Conservation (phyloP, 2,797 vertebrate species). For the Siniperca obscura region DNA sequence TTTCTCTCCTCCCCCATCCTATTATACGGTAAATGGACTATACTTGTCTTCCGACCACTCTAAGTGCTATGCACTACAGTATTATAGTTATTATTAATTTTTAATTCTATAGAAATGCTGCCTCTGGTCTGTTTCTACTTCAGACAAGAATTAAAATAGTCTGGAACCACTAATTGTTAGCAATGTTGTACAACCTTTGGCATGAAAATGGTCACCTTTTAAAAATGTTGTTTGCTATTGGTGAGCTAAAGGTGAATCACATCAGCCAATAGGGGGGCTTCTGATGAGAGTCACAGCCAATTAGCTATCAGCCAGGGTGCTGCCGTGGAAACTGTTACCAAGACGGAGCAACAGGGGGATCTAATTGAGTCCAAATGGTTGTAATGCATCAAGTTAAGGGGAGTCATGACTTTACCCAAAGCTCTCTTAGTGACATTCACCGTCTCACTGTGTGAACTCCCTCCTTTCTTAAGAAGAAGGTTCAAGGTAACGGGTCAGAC, state of each 20-base stretch:
- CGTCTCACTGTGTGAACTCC: conserved; percentile 2
- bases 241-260: conserved; percentile 18
- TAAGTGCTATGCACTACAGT: too few species aligned
- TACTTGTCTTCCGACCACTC: too few species aligned
- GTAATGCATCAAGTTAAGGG: conserved; percentile 47
- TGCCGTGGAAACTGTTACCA: conserved; percentile 58
- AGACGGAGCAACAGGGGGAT: conserved; percentile 17
- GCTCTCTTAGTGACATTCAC: neutral
- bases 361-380: conserved; percentile 67
- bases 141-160: neutral
- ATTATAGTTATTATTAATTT: neutral
- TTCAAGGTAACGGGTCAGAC: neutral
- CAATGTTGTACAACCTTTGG: neutral
- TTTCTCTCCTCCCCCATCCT: neutral
- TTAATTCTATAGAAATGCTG: neutral
- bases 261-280: conserved; percentile 27
- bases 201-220: neutral
- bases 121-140: neutral
- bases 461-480: neutral
- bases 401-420: conserved; percentile 25
- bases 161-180: neutral
- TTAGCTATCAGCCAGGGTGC: conserved; percentile 41
- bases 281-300: conserved; percentile 47
- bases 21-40: too few species aligned
- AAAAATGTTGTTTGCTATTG: neutral